Base-by-base conservation (phyloP, 2,888 invertebrate species). In the Myathropa florea region DNA sequence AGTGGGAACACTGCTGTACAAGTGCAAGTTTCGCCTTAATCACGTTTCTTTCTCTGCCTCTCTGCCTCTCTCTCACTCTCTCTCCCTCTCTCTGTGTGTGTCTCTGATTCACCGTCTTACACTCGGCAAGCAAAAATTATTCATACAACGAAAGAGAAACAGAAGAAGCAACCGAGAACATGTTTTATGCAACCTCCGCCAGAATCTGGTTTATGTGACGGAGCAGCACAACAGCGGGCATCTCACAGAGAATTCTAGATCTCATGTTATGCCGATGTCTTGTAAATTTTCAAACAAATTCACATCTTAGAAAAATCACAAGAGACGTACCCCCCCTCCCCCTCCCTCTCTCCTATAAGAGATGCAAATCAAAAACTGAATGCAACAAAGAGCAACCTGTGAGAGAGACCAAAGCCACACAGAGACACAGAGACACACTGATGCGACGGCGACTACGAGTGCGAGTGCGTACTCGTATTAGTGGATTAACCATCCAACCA, bases 111-210 rank as follows among this genome's bases (percentile, higher is more conserved):
- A 46, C 46, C 1, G n/a, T n/a, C 39, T n/a, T 46, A n/a, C n/a
- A n/a, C 18, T 14, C 18, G 57, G 3, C 10, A 53, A 53, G n/a
- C 14, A 57, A 57, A n/a, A 57, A 14, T 23, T 24, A 46, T 46
- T 46, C 46, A 46, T 46, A 18, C 46, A 46, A 46, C 46, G 46
- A 46, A 46, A 46, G 57, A 57, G 57, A 57, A 57, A 57, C 23
- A 57, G 57, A 57, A 57, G 57, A 57, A 24, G 23, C 24, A 57
- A 36, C 28, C 23, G 26, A 65, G 60, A 83, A 83, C 75, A 80
- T 80, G 83, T 83, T 83, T 80, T 75, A 83, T 83, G 75, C 75
- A 80, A 73, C 68, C 30, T 83, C 80, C 59, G 60, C 61, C 21
- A 65, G 60, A 80, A 75, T 75, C 83, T 73, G 83, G 83, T 83